Evolutionary conservation across 1,140 invertebrate genomes (phyloP), one percentile per base, ranked within the genome.

Genomic region (Neuroterus valhalla): DNA sequence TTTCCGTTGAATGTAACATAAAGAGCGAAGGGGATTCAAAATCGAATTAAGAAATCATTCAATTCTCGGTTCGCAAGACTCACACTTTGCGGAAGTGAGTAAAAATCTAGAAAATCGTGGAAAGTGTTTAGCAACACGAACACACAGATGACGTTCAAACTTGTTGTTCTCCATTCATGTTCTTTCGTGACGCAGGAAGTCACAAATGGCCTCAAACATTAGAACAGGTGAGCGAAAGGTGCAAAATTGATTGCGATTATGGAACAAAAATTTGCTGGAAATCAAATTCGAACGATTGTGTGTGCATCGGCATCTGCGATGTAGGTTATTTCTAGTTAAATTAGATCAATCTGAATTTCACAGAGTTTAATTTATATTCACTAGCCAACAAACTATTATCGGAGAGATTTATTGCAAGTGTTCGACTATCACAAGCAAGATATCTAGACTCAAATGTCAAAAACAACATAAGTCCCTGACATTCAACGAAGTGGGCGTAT

Each of bases 191-290:
- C 38, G 44, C 45, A 38, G 71, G 71, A 71, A 62, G 68, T 71
- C 76, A 82, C 85, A 84, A 82, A 89, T 89, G 87, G 86, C 87
- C 69, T 82, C 86, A 70, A 82, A 86, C 73, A 76, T 83, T 73
- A 77, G 79, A 83, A 84, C 85, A 87, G 86, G 86, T 87, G 82
- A 86, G 85, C 81, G 50, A 42, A 31, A 68, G 71, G 66, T 55
- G 67, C 23, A 72, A 55, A 66, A 74, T 70, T 68, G 66, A 55
- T 70, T 26, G 17, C 72, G 38, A 62, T 23, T 55, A 17, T 50
- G 23, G 19, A 19, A 26, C 44, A 52, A 42, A 43, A 31, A 42
- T 45, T 23, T 17, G 6, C 14, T 26, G 67, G 15, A 46, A 48
- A 26, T 26, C 23, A 50, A 44, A 14, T 46, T 19, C 14, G 8